Percentiles rank a stretch among this genome's conserved stretches.
phyloP scores from a whole-genome alignment of 2,888 invertebrate species.

The Yponomeuta evonymella region DNA sequence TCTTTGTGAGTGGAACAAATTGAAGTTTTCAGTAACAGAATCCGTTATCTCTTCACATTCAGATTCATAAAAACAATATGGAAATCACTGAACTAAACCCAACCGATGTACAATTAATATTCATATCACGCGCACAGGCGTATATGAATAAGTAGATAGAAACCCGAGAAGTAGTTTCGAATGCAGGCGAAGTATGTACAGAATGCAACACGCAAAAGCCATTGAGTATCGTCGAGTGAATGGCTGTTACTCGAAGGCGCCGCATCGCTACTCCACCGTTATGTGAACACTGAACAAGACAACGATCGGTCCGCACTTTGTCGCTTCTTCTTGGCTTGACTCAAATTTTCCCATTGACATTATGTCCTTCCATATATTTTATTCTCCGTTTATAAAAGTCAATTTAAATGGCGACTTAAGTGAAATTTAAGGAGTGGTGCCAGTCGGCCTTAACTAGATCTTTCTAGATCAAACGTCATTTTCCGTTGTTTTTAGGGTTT shows the following conservation, averaged over 20 bases:
- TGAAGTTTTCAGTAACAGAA: no score
- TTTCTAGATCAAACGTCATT: no score
- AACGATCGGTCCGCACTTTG: not conserved
- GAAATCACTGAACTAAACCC: not conserved
- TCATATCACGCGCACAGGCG: not conserved
- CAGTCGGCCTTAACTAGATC: no score
- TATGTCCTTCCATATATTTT: no score
- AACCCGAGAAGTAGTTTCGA: constrained; percentile 20
- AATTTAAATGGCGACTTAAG: no score
- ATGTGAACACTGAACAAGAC: not conserved
- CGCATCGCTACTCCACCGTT: not conserved
- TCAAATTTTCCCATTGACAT: no score
- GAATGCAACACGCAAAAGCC: constrained; percentile 61
- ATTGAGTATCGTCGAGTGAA: constrained; percentile 48
- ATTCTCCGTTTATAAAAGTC: no score
- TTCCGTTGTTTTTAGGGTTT: no score
- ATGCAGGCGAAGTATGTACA: constrained; percentile 27
- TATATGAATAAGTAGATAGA: not conserved
- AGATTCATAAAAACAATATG: no score
- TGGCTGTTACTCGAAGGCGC: constrained; percentile 37
- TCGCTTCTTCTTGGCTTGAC: not conserved
- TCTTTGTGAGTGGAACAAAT: no score
- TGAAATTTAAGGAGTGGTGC: no score
- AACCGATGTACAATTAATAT: not conserved
- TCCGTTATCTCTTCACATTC: no score